Evolutionary conservation across 2,113 vertebrate genomes (phyloP).

Genomic region (Anarrhichthys ocellatus): DNA sequence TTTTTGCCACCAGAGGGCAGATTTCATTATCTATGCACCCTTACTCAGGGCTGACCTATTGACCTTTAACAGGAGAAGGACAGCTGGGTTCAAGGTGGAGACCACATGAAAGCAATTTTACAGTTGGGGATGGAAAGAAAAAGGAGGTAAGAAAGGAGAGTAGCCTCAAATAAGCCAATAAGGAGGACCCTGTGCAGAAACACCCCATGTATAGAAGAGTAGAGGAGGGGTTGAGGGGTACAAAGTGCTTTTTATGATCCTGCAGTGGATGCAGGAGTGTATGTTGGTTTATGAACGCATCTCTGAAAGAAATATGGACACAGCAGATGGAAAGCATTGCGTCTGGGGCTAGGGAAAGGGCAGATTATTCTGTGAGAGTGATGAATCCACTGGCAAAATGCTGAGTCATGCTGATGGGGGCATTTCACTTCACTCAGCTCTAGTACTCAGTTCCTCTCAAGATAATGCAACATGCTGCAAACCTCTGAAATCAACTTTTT

Average conservation of each 20-base stretch:
- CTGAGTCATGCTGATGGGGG: slow-evolving; percentile 72
- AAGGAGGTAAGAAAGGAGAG: slow-evolving; percentile 12
- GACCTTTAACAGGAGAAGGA: slow-evolving; percentile 16
- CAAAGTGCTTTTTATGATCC: background rate
- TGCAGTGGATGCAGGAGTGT: slow-evolving; percentile 14
- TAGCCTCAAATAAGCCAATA: slow-evolving; percentile 57
- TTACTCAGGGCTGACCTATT: slow-evolving; percentile 7
- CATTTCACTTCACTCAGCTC: slow-evolving; percentile 45
- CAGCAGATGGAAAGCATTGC: slow-evolving; percentile 48
- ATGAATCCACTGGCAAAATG: slow-evolving; percentile 50
- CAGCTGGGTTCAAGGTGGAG: background rate
- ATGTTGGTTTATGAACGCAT: background rate
- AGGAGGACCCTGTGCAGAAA: slow-evolving; percentile 34
- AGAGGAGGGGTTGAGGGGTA: background rate
- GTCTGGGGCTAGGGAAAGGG: slow-evolving; percentile 4
- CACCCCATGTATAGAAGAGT: slow-evolving; percentile 24
- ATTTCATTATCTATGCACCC: background rate
- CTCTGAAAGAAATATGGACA: slow-evolving; percentile 17
- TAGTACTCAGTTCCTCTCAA: slow-evolving; percentile 17
- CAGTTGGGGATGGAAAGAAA: background rate
- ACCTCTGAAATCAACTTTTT: background rate
- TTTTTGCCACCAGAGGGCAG: slow-evolving; percentile 9
- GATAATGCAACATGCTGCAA: slow-evolving; percentile 13
- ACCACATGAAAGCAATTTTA: slow-evolving; percentile 34
- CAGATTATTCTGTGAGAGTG: slow-evolving; percentile 24